Evolutionary conservation across 2,888 invertebrate genomes (phyloP), one percentile per base, ranked within the genome.

Genomic region (Lathronympha strigana): DNA sequence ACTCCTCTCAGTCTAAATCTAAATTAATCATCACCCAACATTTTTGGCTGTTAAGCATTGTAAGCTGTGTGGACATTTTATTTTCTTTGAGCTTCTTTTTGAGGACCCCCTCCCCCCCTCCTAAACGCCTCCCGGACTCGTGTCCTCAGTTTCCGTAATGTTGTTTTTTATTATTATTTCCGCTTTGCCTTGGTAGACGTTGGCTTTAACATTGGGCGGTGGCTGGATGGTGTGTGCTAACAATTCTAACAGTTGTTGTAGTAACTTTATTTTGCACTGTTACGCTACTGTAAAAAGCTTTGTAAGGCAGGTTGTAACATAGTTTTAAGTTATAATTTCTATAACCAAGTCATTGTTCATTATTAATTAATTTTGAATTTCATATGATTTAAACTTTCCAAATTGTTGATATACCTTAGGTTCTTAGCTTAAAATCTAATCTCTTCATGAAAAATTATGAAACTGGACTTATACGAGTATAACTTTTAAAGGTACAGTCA

Each of bases 111-210:
- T 81, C 76, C 72, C 77, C 75, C 81, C 76, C 72, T 80, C 79
- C 81, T 79, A 71, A 80, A 76, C 85, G 90, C 91, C 91, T 91
- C 91, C 90, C 81, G 91, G 89, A 89, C 88, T 84, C 90, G 84
- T 82, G 83, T 88, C 89, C 90, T 77, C 86, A 86, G 90, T 89
- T 83, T 88, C 89, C 92, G 92, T 92, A 91, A 91, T 87, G 92
- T 90, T 91, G 88, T 73, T 75, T 69, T 38, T 67, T 79, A 78
- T 76, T 82, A 82, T 88, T 84, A 84, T 88, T 90, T 86, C 79
- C 80, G 90, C 90, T 91, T 92, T 84, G 91, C 88, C 88, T 90
- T 88, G 89, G 90, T 91, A 90, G 88, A 81, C 8, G 82, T 90
- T 88, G 88, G 91, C 90, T 87, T 89, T 91, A 89, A 90, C 87